Base-by-base conservation (phyloP, 2,797 vertebrate genomes). In the Liasis olivaceus region DNA sequence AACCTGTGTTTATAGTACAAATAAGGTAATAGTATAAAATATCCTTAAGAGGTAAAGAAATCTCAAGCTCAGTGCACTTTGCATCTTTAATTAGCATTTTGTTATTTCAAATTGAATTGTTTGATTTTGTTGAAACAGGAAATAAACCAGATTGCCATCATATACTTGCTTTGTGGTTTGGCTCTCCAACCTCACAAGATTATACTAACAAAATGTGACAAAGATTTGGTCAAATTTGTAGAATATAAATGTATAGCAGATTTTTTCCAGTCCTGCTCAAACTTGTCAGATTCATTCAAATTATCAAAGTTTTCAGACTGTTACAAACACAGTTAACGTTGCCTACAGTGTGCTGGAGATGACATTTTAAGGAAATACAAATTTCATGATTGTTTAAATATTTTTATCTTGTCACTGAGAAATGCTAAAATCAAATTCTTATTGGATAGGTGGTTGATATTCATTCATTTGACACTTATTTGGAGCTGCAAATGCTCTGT, bases 101-200 rank as follows among this genome's bases (percentile, higher is more conserved):
- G 28, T 90, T 51, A 94, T 88, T 94, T 90, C 81, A 92, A 93
- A 94, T 36, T 84, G 42, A 93, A 60, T 3, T 85, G 86, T 90
- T 95, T 94, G 84, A 93, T 94, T 95, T 94, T 93, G n/a, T 91
- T 95, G 91, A 92, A 60, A 84, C 77, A 90, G 88, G 69, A 94
- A 89, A 94, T 93, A 94, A 17, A 42, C 77, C 54, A 31, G 92
- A 90, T 62, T 86, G 64, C 91, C 94, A 91, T 17, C 62, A 66
- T 90, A 59, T 85, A 90, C 95, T 88, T 93, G 85, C 81, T 89
- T 93, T 60, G 1, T 93, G 86, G 81, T 87, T 60, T 6, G 51
- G 31, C 31, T 86, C 14, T 22, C 51, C 63, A 89, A 51, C 91
- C 84, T 24, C 42, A 89, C 12, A 51, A 66, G 51, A 89, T 88